Base-by-base conservation (phyloP, 2,888 invertebrate genomes). In the Punctoribates punctum region DNA sequence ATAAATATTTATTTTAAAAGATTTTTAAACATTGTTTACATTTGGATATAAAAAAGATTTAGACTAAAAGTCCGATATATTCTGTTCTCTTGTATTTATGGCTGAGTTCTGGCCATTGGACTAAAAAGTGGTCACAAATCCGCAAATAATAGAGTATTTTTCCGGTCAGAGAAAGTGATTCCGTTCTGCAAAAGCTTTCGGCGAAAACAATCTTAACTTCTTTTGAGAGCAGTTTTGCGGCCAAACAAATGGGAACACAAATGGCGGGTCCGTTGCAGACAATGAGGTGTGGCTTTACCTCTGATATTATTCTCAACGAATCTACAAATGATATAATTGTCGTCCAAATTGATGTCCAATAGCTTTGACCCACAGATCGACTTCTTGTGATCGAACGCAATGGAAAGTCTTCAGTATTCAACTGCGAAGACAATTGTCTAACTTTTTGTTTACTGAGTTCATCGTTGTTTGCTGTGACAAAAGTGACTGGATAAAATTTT, bases 221-320 rank as follows among this genome's bases (percentile, higher is more conserved):
- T 15, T n/a, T 25, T 8, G 29, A 51, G 38, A 70, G 11, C 13
- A 76, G 29, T 70, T 51, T 77, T 20, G 90, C 90, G 75, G 91
- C 87, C 75, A 91, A 81, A 85, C 95, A 95, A 75, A 96, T 86
- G 4, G 98, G 98, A 77, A 99, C 88, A 84, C 98, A 97, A 8
- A 96, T 97, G 9, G 97, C 97, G 62, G 98, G 98, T 0, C 99
- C 98, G 86, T 98, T 96, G 84, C 93, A 94, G 72, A 95, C 85
- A 81, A 95, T 81, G 79, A 96, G 83, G 83, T 94, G 89, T 0
- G 97, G 96, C 79, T 87, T 88, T 81, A 89, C 87, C 73, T 85
- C 86, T 80, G 88, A 86, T 46, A 94, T 84, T 20, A 93, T 80
- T 77, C 91, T 91, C 81, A 92, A 83, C 74, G 90, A 88, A 80